Conservation (phyloP, 2,113 vertebrate species). For the Epinephelus lanceolatus region DNA sequence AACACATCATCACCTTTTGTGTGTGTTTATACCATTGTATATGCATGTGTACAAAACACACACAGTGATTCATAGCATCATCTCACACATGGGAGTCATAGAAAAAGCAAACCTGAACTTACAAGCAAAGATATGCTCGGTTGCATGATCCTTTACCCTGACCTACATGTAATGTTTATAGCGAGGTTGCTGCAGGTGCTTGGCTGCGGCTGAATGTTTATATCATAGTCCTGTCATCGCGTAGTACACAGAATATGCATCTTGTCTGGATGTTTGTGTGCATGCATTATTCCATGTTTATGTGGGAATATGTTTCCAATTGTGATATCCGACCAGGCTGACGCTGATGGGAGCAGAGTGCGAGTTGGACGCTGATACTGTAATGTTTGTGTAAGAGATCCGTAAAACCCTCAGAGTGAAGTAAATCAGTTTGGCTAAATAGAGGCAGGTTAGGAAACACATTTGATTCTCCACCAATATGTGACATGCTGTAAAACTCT, state of each 20-base stretch:
- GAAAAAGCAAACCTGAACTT: constrained; percentile 17
- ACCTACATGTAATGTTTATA: constrained; percentile 19
- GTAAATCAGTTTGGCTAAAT: constrained; percentile 37
- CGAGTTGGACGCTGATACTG: constrained; percentile 18
- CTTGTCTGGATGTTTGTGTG: constrained; percentile 24
- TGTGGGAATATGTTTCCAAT: background rate
- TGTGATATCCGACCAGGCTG: constrained; percentile 20
- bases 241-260: constrained; percentile 8
- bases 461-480: constrained; percentile 36
- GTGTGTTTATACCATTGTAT: constrained; percentile 12
- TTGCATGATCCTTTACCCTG: constrained; percentile 11
- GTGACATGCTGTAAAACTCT: constrained; percentile 37
- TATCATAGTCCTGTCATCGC: constrained; percentile 2
- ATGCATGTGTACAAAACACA: background rate
- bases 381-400: constrained; percentile 7
- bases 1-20: constrained; percentile 32
- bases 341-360: constrained; percentile 28
- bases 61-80: constrained; percentile 14
- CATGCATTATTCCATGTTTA: background rate
- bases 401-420: constrained; percentile 29
- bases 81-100: constrained; percentile 27
- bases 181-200: constrained; percentile 19
- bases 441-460: constrained; percentile 23
- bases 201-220: constrained; percentile 33
- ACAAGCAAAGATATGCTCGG: constrained; percentile 26